These are phyloP conservation scores for Protobothrops mucrosquamatus DNA, from an alignment of 2,113 vertebrate species.

Conservation along the genomic window DNA sequence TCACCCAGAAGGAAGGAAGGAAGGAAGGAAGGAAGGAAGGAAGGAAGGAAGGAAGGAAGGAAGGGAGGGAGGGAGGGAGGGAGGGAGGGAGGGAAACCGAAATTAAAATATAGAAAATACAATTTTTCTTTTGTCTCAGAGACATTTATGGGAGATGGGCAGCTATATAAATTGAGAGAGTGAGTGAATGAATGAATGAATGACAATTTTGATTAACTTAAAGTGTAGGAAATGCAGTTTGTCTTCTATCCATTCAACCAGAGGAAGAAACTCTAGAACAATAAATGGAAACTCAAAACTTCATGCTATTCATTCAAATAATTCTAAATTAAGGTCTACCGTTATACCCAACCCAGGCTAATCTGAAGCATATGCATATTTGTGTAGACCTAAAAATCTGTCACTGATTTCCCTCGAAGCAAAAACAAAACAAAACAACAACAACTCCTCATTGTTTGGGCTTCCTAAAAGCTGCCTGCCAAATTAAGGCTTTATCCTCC, in stretches of 20 bases:
- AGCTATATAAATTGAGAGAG: neutral
- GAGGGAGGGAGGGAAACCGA: too few species aligned
- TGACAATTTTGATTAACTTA: neutral
- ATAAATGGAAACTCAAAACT: neutral
- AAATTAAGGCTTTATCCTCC: slow-evolving; percentile 18
- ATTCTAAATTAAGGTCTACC: neutral
- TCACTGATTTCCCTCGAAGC: neutral
- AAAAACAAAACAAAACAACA: neutral
- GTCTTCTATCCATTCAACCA: neutral
- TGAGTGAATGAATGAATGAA: neutral
- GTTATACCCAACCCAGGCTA: neutral
- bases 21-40: too few species aligned
- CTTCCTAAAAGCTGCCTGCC: neutral
- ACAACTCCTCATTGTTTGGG: neutral
- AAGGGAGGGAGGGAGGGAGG: too few species aligned
- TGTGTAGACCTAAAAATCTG: neutral
- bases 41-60: too few species aligned
- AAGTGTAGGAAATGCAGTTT: neutral
- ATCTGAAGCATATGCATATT: neutral
- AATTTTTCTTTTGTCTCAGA: neutral
- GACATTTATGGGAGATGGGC: neutral
- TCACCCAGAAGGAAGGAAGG: neutral
- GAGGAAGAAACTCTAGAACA: neutral
- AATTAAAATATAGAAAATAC: neutral
- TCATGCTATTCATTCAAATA: neutral